A percentile compares a stretch with the other conserved stretches of the same genome.
Evolutionary conservation across 2,113 vertebrate species (phyloP).

Genomic region (Nipponia nippon): DNA sequence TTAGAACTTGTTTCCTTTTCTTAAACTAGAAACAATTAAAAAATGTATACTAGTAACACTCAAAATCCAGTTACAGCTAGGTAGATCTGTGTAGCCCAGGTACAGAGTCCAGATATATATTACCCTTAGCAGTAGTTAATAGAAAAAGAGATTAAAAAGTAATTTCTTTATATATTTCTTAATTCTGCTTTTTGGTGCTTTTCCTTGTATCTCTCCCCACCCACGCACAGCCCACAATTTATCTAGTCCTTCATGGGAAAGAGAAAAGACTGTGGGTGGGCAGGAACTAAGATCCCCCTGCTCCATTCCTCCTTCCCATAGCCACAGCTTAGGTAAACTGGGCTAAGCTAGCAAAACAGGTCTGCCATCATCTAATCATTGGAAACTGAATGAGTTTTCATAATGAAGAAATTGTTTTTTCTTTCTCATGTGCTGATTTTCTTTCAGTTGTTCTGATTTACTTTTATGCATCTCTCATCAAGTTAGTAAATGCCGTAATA

Average conservation of each 20-base stretch:
- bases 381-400: neutral
- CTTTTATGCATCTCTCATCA: neutral
- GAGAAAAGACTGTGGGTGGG: accelerated
- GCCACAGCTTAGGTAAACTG: neutral
- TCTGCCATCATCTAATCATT: neutral
- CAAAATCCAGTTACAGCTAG: neutral
- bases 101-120: neutral
- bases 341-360: neutral
- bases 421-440: neutral
- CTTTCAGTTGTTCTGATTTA: neutral
- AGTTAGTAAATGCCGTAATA: neutral
- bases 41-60: neutral
- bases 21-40: neutral
- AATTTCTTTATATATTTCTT: neutral
- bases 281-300: neutral
- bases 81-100: neutral
- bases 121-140: neutral
- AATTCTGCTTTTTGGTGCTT: neutral
- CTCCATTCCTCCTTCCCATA: neutral
- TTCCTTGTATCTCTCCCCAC: neutral
- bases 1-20: neutral
- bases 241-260: neutral
- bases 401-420: neutral
- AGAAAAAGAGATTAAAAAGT: neutral
- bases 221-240: neutral